Evolutionary conservation across 2,113 vertebrate species (phyloP).

Genomic region (Tichodroma muraria): DNA sequence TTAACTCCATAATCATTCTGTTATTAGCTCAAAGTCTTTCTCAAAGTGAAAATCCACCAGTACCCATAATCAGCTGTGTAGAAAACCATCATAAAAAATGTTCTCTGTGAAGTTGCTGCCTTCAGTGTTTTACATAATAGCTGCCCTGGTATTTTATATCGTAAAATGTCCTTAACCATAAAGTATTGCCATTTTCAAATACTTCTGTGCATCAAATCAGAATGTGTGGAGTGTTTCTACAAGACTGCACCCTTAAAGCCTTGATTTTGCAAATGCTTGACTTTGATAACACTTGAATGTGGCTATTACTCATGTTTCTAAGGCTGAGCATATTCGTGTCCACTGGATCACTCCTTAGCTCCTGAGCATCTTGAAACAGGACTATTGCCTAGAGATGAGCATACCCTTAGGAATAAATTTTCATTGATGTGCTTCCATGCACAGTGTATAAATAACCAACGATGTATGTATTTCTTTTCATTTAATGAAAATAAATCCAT

Average conservation of each 20-base stretch:
- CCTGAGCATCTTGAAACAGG: neutral
- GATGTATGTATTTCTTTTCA: neutral
- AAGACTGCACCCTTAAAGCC: neutral
- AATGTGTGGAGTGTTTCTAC: neutral
- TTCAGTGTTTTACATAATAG: neutral
- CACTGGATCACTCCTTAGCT: neutral
- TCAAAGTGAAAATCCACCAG: neutral
- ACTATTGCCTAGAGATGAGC: neutral
- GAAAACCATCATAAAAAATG: neutral
- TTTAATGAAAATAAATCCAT: slow-evolving; percentile 24
- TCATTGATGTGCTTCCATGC: neutral
- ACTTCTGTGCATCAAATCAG: neutral
- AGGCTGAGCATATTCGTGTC: slow-evolving; percentile 15
- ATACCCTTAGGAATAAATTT: slow-evolving; percentile 15
- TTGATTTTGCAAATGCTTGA: neutral
- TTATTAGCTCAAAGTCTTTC: neutral
- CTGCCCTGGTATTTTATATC: neutral
- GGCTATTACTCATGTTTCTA: neutral
- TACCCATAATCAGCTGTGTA: neutral
- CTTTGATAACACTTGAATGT: neutral
- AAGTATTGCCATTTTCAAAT: neutral
- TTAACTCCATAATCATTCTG: neutral
- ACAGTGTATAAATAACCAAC: slow-evolving; percentile 12
- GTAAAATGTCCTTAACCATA: neutral
- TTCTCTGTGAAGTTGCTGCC: neutral